These are phyloP conservation scores for Trachelus tabidus DNA, from an alignment of 2,888 invertebrate species.

Conservation along the genomic window DNA sequence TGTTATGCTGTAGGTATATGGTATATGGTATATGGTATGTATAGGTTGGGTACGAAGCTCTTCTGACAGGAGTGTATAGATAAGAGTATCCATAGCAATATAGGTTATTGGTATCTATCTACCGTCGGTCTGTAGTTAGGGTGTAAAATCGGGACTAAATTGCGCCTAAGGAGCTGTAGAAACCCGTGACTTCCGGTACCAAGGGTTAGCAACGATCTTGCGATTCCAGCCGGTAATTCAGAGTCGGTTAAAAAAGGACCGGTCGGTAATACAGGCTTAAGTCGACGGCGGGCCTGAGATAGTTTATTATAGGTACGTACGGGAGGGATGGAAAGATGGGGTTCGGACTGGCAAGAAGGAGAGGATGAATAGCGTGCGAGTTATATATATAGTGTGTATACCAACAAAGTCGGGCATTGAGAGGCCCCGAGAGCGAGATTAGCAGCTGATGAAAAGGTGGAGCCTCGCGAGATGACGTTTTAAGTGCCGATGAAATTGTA, in stretches of 20 bases:
- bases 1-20: background rate
- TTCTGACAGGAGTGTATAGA: background rate
- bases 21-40: background rate
- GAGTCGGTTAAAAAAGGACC: constrained; percentile 10
- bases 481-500: constrained; percentile 59
- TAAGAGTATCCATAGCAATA: background rate
- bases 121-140: background rate
- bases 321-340: background rate
- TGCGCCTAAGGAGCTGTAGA: constrained; percentile 28
- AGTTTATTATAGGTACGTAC: constrained; percentile 28
- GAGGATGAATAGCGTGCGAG: constrained; percentile 19
- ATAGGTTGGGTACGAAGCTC: background rate
- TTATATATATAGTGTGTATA: constrained; percentile 4
- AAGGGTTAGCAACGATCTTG: constrained; percentile 7
- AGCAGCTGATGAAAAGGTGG: constrained; percentile 59
- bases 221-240: background rate
- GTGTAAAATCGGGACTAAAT: constrained; percentile 23
- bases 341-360: background rate
- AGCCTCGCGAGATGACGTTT: constrained; percentile 55
- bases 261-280: constrained; percentile 21
- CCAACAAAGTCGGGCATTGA: constrained; percentile 18
- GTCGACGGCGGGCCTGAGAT: constrained; percentile 24
- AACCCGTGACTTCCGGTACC: constrained; percentile 32
- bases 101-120: background rate
- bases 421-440: constrained; percentile 39